These are phyloP conservation scores for Drosophila fuyamai DNA, from an alignment of 1,140 invertebrate species.

Conservation along the genomic window DNA sequence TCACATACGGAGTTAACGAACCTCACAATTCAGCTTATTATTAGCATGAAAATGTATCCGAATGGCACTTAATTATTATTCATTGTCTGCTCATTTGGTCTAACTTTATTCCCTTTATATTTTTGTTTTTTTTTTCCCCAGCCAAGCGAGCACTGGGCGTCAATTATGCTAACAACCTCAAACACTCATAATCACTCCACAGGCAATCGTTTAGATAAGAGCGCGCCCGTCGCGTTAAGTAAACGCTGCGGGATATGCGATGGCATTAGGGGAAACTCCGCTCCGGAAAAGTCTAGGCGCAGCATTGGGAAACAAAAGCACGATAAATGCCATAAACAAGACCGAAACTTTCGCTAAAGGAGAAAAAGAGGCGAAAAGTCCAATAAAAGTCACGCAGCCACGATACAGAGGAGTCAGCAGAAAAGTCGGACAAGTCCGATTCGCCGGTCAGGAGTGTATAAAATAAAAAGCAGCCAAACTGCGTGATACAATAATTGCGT, in stretches of 20 bases:
- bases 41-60: conserved; percentile 70
- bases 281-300: conserved; percentile 17
- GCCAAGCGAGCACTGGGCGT: conserved; percentile 67
- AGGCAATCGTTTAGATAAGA: conserved; percentile 83
- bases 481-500: conserved; percentile 70
- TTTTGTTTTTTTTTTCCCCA: conserved; percentile 20
- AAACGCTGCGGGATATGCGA: conserved; percentile 78
- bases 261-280: conserved; percentile 32
- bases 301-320: conserved; percentile 69
- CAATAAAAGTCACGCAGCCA: conserved; percentile 77
- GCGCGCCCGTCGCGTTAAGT: conserved; percentile 67
- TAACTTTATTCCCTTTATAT: conserved; percentile 33
- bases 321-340: conserved; percentile 83
- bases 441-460: conserved; percentile 34
- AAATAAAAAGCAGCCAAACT: conserved; percentile 55
- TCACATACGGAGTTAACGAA: background rate
- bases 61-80: conserved; percentile 80
- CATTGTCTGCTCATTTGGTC: conserved; percentile 60
- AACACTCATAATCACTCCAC: conserved; percentile 83
- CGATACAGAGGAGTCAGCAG: conserved; percentile 71
- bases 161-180: conserved; percentile 82
- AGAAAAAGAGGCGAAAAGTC: conserved; percentile 56
- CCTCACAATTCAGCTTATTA: conserved; percentile 47
- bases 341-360: conserved; percentile 67
- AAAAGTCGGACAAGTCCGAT: conserved; percentile 49